A percentile compares a stretch with the other conserved stretches of the same genome.
Evolutionary conservation across 2,888 invertebrate genomes (phyloP).

Genomic region (Dryocosmus kuriphilus): DNA sequence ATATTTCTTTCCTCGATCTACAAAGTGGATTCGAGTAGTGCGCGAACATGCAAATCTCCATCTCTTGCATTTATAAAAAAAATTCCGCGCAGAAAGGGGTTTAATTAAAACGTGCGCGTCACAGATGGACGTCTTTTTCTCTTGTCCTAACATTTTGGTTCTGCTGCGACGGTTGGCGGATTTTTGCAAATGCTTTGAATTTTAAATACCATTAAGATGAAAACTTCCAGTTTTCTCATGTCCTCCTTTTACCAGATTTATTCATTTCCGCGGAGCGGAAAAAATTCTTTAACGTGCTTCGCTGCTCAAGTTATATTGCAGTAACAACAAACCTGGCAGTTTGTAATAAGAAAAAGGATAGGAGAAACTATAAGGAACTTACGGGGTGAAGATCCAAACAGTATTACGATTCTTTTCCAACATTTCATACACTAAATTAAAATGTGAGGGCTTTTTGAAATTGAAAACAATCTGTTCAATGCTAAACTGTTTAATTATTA

Average conservation of each 20-base stretch:
- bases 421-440: too few species aligned
- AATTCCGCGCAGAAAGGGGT: not conserved
- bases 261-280: not conserved
- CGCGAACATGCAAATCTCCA: slow-evolving; percentile 17
- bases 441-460: too few species aligned
- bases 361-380: not conserved
- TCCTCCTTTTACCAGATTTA: not conserved
- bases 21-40: slow-evolving; percentile 2
- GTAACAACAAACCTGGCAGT: not conserved
- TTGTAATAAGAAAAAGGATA: not conserved
- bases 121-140: not conserved
- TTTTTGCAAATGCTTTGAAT: slow-evolving; percentile 1
- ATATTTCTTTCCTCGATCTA: slow-evolving; percentile 9
- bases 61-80: not conserved
- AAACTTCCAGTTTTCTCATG: not conserved
- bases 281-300: not conserved
- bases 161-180: not conserved
- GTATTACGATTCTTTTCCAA: too few species aligned
- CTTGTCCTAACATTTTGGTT: slow-evolving; percentile 3
- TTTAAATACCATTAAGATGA: slow-evolving; percentile 30
- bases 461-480: too few species aligned
- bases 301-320: not conserved
- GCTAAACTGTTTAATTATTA: too few species aligned
- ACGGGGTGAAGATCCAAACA: too few species aligned
- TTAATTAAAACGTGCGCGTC: slow-evolving; percentile 14